Conservation (phyloP, 2,113 vertebrate genomes). For the Shinisaurus crocodilurus region DNA sequence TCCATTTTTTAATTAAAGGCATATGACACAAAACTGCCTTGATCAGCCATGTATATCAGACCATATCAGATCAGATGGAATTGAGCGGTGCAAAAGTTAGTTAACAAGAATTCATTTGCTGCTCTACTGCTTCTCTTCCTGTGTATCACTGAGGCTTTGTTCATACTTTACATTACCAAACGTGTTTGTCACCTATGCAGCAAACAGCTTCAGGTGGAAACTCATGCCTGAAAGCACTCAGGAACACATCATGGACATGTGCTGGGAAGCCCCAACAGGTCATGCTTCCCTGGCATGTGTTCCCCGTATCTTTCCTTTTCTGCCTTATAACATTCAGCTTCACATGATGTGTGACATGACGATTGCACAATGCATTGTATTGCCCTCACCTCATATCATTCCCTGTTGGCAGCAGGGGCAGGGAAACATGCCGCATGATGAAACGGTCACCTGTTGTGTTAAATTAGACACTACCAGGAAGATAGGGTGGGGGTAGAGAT, state of each 20-base stretch:
- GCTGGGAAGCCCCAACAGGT: not conserved
- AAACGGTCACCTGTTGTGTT: not conserved
- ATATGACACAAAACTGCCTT: not conserved
- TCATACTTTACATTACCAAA: not conserved
- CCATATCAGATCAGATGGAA: not conserved
- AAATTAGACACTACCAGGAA: not conserved
- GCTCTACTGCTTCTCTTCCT: not conserved
- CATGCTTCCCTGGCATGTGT: not conserved
- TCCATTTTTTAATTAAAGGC: not conserved
- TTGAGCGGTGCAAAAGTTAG: not conserved
- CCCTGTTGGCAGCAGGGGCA: not conserved
- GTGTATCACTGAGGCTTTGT: not conserved
- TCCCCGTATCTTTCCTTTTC: not conserved
- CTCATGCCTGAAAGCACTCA: not conserved
- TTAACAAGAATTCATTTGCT: not conserved
- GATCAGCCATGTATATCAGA: not conserved
- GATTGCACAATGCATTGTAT: not conserved
- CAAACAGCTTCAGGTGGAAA: not conserved
- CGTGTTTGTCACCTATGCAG: not conserved
- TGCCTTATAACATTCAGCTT: not conserved
- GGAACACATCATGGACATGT: not conserved
- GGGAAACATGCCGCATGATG: not conserved
- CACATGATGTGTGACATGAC: not conserved
- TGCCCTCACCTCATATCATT: not conserved
- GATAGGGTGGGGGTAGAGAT: not conserved